These are phyloP conservation scores for Agriopis marginaria DNA, from an alignment of 2,888 invertebrate species.

Conservation along the genomic window DNA sequence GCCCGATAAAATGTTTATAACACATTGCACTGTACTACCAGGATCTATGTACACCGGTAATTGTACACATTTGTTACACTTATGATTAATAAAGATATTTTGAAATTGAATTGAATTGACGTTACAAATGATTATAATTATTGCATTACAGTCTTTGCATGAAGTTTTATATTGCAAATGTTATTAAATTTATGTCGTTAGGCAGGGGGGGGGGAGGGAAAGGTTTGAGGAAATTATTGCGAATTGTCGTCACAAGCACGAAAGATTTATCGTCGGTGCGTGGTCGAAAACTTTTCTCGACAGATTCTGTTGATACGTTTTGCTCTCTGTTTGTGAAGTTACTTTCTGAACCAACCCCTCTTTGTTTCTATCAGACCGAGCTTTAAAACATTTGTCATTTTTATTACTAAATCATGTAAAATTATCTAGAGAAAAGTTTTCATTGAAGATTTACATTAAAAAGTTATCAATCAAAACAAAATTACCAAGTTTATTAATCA, in stretches of 20 bases:
- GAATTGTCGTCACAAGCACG: constrained; percentile 23
- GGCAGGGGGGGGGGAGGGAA: not conserved
- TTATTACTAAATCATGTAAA: not conserved
- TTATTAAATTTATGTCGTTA: constrained; percentile 16
- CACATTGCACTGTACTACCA: too few relatives aligned
- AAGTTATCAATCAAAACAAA: too few relatives aligned
- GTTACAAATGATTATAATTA: not conserved
- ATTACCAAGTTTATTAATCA: too few relatives aligned
- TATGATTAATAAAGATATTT: too few relatives aligned
- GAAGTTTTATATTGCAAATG: not conserved
- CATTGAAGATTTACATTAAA: not conserved
- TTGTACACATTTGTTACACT: too few relatives aligned
- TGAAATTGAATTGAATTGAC: too few relatives aligned
- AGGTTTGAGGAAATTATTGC: constrained; percentile 19
- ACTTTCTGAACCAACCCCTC: not conserved
- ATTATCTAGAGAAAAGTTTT: not conserved
- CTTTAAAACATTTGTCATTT: not conserved
- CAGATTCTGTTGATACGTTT: constrained; percentile 22
- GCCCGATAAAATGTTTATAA: too few relatives aligned
- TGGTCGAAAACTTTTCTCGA: constrained; percentile 15
- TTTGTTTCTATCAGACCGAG: too few relatives aligned
- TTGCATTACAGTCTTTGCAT: not conserved
- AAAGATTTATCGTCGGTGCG: constrained; percentile 27
- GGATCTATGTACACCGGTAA: too few relatives aligned
- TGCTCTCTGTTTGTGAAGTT: constrained; percentile 4